Evolutionary conservation across 2,113 vertebrate genomes (phyloP).

Genomic region (Pelobates fuscus): DNA sequence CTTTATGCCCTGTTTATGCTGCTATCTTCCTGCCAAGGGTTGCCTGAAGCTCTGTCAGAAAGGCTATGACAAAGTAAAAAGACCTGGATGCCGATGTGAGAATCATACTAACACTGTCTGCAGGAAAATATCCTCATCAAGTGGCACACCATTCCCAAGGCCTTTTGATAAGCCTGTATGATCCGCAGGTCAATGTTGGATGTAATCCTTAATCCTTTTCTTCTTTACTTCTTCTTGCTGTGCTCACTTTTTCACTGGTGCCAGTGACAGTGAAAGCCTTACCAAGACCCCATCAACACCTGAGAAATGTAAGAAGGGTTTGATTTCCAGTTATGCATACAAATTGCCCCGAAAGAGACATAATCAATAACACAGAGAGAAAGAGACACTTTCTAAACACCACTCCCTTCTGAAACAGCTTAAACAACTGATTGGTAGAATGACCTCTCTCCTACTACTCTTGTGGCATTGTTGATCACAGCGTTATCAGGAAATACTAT

Average conservation of each 20-base stretch:
- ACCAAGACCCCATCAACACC: conserved; percentile 23
- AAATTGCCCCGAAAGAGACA: neutral
- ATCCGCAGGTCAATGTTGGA: conserved; percentile 65
- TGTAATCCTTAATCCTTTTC: conserved; percentile 33
- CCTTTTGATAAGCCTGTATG: conserved; percentile 92
- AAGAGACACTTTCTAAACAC: neutral
- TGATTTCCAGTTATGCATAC: neutral
- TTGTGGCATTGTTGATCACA: neutral
- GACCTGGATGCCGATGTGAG: conserved; percentile 95
- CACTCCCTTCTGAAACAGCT: neutral
- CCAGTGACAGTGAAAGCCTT: conserved; percentile 36
- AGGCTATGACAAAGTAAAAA: conserved; percentile 81
- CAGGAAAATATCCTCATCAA: conserved; percentile 88
- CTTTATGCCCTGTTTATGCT: conserved; percentile 96
- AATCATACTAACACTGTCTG: conserved; percentile 94
- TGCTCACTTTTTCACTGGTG: conserved; percentile 26
- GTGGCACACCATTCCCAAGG: conserved; percentile 80
- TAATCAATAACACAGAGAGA: neutral
- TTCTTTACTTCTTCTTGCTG: conserved; percentile 33
- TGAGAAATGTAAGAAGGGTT: conserved; percentile 37
- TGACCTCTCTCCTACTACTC: neutral
- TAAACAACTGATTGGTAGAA: neutral
- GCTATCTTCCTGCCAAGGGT: conserved; percentile 92
- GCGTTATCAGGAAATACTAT: neutral
- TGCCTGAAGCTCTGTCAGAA: conserved; percentile 91